These are phyloP conservation scores for Ptychobarbus kaznakovi DNA, from an alignment of 2,797 vertebrate species.

Conservation along the genomic window DNA sequence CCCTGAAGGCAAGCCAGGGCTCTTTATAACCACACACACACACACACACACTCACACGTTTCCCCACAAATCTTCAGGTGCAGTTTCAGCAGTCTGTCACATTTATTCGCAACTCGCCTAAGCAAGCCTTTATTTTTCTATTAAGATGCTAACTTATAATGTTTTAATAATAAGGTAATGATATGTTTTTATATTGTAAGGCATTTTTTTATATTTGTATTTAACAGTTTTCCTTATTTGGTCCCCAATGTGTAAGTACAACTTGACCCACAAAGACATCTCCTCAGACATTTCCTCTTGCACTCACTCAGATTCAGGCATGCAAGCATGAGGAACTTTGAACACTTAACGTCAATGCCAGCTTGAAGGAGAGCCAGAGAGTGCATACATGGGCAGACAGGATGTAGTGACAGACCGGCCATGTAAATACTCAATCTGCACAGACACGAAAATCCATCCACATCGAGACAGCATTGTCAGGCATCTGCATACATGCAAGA, in stretches of 20 bases:
- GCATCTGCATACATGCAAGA: conserved; percentile 22
- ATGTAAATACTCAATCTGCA: conserved; percentile 23
- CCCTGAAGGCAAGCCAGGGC: conserved; percentile 32
- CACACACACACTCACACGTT: conserved; percentile 53
- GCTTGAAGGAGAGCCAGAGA: background rate
- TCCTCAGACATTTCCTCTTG: background rate
- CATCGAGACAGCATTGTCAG: conserved; percentile 11
- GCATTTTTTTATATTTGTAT: background rate
- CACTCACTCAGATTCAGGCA: background rate
- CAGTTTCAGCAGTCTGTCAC: conserved; percentile 75
- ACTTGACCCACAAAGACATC: background rate
- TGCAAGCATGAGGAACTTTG: background rate
- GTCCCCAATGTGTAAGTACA: background rate
- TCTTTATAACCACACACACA: conserved; percentile 53
- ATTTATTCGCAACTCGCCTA: conserved; percentile 58
- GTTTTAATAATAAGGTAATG: background rate
- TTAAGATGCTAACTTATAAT: background rate
- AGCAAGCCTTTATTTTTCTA: conserved; percentile 49
- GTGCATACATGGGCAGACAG: background rate
- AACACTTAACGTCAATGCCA: conserved; percentile 28
- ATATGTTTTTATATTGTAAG: background rate
- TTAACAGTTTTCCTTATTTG: background rate
- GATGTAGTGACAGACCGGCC: background rate
- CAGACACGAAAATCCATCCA: background rate
- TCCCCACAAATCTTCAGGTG: conserved; percentile 64